Percentiles rank a stretch among this genome's conserved stretches.
Conservation (phyloP, 2,888 invertebrate genomes). For the Caenorhabditis zanzibari region DNA sequence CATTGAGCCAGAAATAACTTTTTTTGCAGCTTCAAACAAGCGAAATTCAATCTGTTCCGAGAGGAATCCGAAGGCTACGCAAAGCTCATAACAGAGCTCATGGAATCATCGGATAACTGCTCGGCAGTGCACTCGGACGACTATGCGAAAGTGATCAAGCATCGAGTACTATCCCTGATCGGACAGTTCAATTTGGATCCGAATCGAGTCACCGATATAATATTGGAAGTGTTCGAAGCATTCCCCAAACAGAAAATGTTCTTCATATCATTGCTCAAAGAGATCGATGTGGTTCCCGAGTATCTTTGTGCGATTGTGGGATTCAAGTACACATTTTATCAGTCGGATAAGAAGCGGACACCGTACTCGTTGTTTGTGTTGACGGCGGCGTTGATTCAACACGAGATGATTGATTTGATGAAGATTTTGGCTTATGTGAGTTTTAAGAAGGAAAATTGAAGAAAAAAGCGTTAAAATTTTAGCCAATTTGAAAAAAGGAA, state of each 20-base stretch:
- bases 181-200: conserved; percentile 99
- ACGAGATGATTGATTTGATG: conserved; percentile 91
- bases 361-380: conserved; percentile 90
- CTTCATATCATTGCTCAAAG: conserved; percentile 92
- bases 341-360: conserved; percentile 76
- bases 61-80: conserved; percentile 99
- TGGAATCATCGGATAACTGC: conserved; percentile 64
- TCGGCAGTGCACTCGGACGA: conserved; percentile 15
- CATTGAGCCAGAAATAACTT: background rate
- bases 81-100: conserved; percentile 86
- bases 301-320: conserved; percentile 89
- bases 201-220: conserved; percentile 91
- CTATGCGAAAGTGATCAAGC: conserved; percentile 57
- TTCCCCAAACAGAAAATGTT: conserved; percentile 84
- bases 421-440: conserved; percentile 94
- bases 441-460: conserved; percentile 52
- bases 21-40: conserved; percentile 93
- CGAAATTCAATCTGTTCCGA: conserved; percentile 97
- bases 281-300: conserved; percentile 92
- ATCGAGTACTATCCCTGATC: conserved; percentile 73
- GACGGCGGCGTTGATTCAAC: conserved; percentile 92
- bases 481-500: too few species aligned
- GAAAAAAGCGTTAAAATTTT: too few species aligned
- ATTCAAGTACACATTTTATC: conserved; percentile 90
- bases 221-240: conserved; percentile 95